Percentiles rank a stretch among this genome's conserved stretches.
These are phyloP conservation scores for Trichopoda pennipes DNA, from an alignment of 2,888 invertebrate species.

Conservation along the genomic window DNA sequence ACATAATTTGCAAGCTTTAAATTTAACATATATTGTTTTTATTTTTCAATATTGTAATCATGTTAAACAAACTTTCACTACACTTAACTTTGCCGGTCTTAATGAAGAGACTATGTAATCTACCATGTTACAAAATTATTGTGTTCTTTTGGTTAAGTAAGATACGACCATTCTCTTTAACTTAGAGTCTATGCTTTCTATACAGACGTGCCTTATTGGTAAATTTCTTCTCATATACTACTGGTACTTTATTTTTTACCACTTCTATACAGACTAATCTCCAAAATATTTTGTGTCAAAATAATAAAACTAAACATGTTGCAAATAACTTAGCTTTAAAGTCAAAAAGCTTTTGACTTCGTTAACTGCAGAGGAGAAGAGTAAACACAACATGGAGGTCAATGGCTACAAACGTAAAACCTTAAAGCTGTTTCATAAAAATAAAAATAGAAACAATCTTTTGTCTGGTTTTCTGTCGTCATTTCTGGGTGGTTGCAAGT, in stretches of 20 bases:
- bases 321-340: slow-evolving; percentile 54
- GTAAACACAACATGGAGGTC: neutral
- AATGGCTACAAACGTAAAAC: neutral
- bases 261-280: slow-evolving; percentile 25
- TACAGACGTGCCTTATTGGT: too few species aligned
- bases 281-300: slow-evolving; percentile 30
- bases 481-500: neutral
- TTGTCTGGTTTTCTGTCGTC: slow-evolving; percentile 17
- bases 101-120: too few species aligned
- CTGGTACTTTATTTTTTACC: too few species aligned
- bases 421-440: neutral
- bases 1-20: too few species aligned
- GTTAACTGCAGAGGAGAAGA: neutral
- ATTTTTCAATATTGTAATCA: too few species aligned
- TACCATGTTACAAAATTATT: too few species aligned
- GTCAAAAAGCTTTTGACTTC: slow-evolving; percentile 35
- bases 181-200: slow-evolving; percentile 30
- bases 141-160: too few species aligned
- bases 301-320: slow-evolving; percentile 54
- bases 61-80: too few species aligned
- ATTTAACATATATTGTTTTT: too few species aligned
- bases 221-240: too few species aligned
- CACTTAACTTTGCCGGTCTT: too few species aligned
- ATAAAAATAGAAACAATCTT: slow-evolving; percentile 1
- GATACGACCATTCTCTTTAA: neutral